Percentiles rank a stretch among this genome's conserved stretches.
Evolutionary conservation across 2,113 vertebrate genomes (phyloP).

Genomic region (Eubucco bourcierii): DNA sequence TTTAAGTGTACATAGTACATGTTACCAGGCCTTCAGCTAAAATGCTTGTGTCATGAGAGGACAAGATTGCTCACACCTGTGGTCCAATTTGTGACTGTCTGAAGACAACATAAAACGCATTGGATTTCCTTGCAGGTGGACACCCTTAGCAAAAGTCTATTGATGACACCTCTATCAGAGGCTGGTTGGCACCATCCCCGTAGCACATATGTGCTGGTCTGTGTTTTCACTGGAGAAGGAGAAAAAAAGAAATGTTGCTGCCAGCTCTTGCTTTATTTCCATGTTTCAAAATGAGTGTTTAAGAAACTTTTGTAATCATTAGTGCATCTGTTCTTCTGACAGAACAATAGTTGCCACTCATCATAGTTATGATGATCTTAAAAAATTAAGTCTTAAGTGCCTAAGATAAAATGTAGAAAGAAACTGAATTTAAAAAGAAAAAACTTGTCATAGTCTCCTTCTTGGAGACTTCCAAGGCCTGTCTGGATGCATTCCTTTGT

Average conservation of each 20-base stretch:
- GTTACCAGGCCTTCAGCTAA: neutral
- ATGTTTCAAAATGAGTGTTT: neutral
- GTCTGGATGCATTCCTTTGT: no score
- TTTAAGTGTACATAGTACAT: neutral
- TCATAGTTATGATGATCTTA: neutral
- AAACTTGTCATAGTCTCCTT: neutral
- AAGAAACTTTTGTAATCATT: neutral
- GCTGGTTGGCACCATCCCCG: neutral
- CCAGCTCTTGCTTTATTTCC: neutral
- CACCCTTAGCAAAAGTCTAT: neutral
- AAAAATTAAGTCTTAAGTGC: neutral
- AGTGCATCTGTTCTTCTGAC: neutral
- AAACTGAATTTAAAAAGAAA: neutral
- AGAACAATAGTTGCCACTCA: neutral
- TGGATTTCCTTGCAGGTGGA: neutral
- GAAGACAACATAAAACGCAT: neutral
- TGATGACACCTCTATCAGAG: neutral
- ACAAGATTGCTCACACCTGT: neutral
- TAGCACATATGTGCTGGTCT: neutral
- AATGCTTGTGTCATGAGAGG: neutral
- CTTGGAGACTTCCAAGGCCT: no score
- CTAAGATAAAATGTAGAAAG: neutral
- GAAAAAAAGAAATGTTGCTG: neutral
- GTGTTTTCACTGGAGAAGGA: slow-evolving; percentile 20
- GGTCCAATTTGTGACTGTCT: neutral